Evolutionary conservation across 2,888 invertebrate species (phyloP).

Genomic region (Andrena bicolor): DNA sequence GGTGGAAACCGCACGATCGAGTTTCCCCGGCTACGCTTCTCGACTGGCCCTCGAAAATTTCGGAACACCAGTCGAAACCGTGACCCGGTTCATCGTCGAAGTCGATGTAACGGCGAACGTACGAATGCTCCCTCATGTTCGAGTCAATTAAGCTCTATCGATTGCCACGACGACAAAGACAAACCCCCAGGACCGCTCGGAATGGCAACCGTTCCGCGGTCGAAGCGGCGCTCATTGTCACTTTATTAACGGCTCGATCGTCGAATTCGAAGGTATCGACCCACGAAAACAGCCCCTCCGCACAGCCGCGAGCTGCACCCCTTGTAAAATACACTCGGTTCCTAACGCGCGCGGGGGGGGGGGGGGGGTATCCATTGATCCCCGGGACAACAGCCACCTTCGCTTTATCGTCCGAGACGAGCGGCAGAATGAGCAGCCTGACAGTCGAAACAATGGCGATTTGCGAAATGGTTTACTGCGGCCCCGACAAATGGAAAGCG

Average conservation of each 20-base stretch:
- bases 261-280: constrained; percentile 21
- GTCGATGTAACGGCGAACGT: constrained; percentile 58
- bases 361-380: not conserved
- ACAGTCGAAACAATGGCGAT: constrained; percentile 30
- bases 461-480: constrained; percentile 33
- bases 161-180: constrained; percentile 65
- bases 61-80: constrained; percentile 36
- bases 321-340: not conserved
- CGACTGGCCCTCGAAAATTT: constrained; percentile 44
- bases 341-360: not conserved
- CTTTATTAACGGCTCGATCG: constrained; percentile 47
- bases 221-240: constrained; percentile 30
- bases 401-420: not conserved
- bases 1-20: constrained; percentile 31
- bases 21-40: constrained; percentile 32
- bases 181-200: constrained; percentile 35
- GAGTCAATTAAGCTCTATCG: constrained; percentile 69
- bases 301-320: not conserved
- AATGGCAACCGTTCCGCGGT: constrained; percentile 3
- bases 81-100: constrained; percentile 58
- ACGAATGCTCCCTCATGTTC: constrained; percentile 65
- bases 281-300: not conserved
- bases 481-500: constrained; percentile 28
- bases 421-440: not conserved
- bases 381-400: constrained; percentile 15